phyloP scores from a whole-genome alignment of 2,113 vertebrate species.

The Marcusenius ussheri region DNA sequence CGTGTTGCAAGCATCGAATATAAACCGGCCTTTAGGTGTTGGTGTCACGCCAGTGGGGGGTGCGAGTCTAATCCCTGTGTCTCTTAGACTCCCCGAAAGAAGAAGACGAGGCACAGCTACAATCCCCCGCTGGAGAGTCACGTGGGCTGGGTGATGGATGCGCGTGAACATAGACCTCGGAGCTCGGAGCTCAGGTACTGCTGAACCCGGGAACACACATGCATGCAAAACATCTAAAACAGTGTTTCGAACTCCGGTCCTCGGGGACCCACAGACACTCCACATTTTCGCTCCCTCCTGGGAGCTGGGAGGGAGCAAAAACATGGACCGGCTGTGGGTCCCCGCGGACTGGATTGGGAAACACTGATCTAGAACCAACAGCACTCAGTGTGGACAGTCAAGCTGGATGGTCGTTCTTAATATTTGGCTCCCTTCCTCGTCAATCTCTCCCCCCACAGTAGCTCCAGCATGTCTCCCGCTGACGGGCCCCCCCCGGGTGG shows the following conservation, averaged over 20 bases:
- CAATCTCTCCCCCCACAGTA: conserved; percentile 36
- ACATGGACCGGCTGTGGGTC: too few species aligned
- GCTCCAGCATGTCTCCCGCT: conserved; percentile 83
- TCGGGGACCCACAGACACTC: too few species aligned
- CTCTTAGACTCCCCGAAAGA: conserved; percentile 85
- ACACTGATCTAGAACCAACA: not conserved
- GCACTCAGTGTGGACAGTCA: not conserved
- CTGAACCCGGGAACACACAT: not conserved
- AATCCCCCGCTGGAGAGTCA: conserved; percentile 96
- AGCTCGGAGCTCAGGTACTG: conserved; percentile 89
- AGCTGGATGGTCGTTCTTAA: not conserved
- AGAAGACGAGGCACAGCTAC: conserved; percentile 94
- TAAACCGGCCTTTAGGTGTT: not conserved
- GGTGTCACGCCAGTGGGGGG: not conserved
- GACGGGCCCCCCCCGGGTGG: conserved; percentile 78
- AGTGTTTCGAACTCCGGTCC: too few species aligned
- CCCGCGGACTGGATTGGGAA: too few species aligned
- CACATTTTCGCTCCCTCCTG: too few species aligned
- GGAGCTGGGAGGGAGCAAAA: too few species aligned
- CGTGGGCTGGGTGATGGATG: conserved; percentile 99
- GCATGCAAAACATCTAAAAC: not conserved
- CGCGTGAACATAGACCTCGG: conserved; percentile 85
- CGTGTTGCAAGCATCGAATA: not conserved
- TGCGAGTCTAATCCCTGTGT: not conserved
- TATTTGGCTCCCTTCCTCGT: not conserved